Evolutionary conservation across 2,888 invertebrate genomes (phyloP).

Genomic region (Rhingia campestris): DNA sequence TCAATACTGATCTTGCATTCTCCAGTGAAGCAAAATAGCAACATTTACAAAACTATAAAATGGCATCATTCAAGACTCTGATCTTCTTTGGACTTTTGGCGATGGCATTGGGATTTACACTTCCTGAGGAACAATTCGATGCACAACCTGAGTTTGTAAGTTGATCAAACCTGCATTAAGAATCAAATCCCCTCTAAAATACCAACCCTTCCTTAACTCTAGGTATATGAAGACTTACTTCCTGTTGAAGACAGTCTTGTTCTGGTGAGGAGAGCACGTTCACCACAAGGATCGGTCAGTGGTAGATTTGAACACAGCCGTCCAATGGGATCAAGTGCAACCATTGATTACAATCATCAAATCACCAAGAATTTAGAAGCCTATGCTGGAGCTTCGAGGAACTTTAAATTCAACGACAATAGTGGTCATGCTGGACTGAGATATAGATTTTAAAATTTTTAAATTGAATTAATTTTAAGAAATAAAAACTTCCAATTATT

Average conservation of each 20-base stretch:
- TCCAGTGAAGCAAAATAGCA: background rate
- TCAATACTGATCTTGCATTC: conserved; percentile 24
- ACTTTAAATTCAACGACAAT: background rate
- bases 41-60: background rate
- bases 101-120: background rate
- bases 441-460: background rate
- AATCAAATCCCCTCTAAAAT: too few relatives aligned
- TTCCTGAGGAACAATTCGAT: conserved; percentile 7
- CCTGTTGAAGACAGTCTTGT: background rate
- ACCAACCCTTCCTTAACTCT: too few relatives aligned
- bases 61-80: conserved; percentile 14
- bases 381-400: background rate
- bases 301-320: background rate
- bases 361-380: conserved; percentile 1
- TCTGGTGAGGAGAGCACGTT: background rate
- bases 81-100: conserved; percentile 21
- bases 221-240: background rate
- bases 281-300: background rate
- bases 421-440: background rate
- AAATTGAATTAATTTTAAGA: too few relatives aligned
- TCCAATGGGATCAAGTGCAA: background rate
- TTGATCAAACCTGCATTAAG: background rate
- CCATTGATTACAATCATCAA: background rate
- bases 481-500: too few relatives aligned
- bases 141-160: conserved; percentile 6